phyloP scores from a whole-genome alignment of 2,113 vertebrate species.

The Opisthocomus hoazin region DNA sequence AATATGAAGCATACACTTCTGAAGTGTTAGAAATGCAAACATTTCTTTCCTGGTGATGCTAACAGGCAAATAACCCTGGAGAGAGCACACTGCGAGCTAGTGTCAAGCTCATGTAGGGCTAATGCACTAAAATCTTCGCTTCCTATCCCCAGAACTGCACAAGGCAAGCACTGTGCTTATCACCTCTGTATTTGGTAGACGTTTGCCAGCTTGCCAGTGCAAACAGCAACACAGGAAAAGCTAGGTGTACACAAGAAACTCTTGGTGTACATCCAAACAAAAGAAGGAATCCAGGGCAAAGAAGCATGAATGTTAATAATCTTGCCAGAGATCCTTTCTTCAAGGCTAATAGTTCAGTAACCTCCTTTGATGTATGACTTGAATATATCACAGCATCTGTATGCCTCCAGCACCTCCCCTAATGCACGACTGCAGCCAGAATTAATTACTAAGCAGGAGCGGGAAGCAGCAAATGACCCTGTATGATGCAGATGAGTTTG shows the following conservation, averaged over 20 bases:
- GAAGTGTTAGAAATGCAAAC: neutral
- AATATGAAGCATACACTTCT: neutral
- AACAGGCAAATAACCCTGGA: neutral
- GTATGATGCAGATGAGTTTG: constrained; percentile 49
- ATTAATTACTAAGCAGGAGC: constrained; percentile 58
- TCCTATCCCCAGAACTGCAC: neutral
- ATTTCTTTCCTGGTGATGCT: neutral
- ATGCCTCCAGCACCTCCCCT: constrained; percentile 66
- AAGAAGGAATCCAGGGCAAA: constrained; percentile 25
- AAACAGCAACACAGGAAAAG: constrained; percentile 24
- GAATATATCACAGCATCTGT: constrained; percentile 65
- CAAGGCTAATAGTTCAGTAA: constrained; percentile 69
- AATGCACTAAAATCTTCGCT: neutral
- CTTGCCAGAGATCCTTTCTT: constrained; percentile 60
- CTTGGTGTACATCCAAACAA: constrained; percentile 49
- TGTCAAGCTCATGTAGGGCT: neutral
- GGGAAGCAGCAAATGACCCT: constrained; percentile 57
- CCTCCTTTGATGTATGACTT: constrained; percentile 69
- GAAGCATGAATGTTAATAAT: constrained; percentile 60
- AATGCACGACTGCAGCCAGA: constrained; percentile 54
- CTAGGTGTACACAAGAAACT: constrained; percentile 7
- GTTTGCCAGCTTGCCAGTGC: constrained; percentile 19
- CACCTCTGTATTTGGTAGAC: neutral
- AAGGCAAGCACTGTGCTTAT: neutral
- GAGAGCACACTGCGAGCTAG: neutral